Evolutionary conservation across 1,140 invertebrate genomes (phyloP).

Genomic region (Latrodectus geometricus): DNA sequence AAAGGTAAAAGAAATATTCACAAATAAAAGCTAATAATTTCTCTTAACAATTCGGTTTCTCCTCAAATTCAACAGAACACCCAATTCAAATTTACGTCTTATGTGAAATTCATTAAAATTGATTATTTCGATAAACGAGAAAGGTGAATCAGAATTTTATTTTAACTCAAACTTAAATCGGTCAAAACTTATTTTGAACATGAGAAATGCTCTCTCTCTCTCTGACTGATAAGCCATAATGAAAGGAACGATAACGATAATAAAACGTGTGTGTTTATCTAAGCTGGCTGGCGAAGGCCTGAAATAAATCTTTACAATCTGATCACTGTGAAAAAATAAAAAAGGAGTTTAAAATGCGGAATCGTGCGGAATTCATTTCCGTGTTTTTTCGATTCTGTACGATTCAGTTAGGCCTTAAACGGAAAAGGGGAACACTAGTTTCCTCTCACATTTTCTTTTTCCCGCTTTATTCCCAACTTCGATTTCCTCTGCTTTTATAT

Average conservation of each 20-base stretch:
- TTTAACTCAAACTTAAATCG: background rate
- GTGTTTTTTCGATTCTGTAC: conserved; percentile 1
- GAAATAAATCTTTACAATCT: conserved; percentile 47
- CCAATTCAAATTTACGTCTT: no score
- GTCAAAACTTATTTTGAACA: no score
- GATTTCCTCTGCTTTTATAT: conserved; percentile 60
- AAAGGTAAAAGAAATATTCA: no score
- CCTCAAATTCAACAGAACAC: no score
- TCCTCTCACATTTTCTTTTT: conserved; percentile 54
- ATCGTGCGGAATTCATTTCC: conserved; percentile 55
- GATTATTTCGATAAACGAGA: no score
- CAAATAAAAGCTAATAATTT: no score
- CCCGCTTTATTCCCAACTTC: conserved; percentile 46
- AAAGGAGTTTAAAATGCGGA: conserved; percentile 23
- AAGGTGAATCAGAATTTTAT: background rate
- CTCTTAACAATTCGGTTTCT: no score
- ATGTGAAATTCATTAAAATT: no score
- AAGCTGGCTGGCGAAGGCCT: no score
- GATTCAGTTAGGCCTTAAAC: conserved; percentile 44
- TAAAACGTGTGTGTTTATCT: background rate
- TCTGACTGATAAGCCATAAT: background rate
- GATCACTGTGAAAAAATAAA: conserved; percentile 24
- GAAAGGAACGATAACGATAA: conserved; percentile 12
- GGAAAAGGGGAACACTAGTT: conserved; percentile 33
- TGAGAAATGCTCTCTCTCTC: background rate